Base-by-base conservation (phyloP, 2,888 invertebrate genomes). In the Andrena dorsata region DNA sequence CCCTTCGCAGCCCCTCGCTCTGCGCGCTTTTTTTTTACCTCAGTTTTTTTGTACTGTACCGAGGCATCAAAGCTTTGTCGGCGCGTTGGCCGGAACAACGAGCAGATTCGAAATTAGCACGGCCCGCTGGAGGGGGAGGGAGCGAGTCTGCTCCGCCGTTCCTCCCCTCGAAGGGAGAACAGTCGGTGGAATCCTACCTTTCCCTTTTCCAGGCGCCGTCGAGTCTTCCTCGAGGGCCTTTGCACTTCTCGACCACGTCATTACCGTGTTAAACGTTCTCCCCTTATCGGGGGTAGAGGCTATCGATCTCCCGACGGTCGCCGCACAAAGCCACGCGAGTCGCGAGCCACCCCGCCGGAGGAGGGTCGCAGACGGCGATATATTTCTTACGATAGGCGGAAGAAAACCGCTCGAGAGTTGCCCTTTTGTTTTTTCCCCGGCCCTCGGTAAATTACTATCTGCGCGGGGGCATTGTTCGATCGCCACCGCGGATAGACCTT, bases 51-150 rank as follows among this genome's bases (percentile, higher is more conserved):
- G 79, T 41, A 74, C 82, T 81, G 73, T 58, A 76, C 68, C 53
- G 71, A 74, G 77, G 66, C 82, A 87, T 88, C 88, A 91, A 91
- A 91, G 90, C 90, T 90, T 91, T 90, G 88, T 86, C 89, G 86
- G 90, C 80, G 86, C 90, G 88, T 80, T 89, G 87, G 87, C 90
- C 85, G 90, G 90, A 91, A 91, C 89, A 91, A 86, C 88, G 90
- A 91, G 86, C 90, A 91, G 88, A 85, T 86, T 86, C 85, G 85
- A 87, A 86, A 91, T 91, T 90, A 90, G 84, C 86, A 89, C 91
- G 90, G 85, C 79, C 87, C 86, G 85, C 86, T 89, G 88, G 86
- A 88, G 82, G 71, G 79, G 69, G 76, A 78, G 73, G 74, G 68
- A 81, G 73, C 74, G 79, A 63, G 71, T 73, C 28, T 28, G 51